These are phyloP conservation scores for Oryctolagus cuniculus DNA, from an alignment of 2,113 vertebrate species.

Conservation along the genomic window mOryCun1.1 NC_091435.1:62699001-62699500, in stretches of 20 bases:
- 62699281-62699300: background rate
- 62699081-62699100: conserved; percentile 9
- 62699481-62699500: too few species aligned
- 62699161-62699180: background rate
- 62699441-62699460: too few species aligned
- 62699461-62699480: too few species aligned
- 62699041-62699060: background rate
- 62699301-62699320: background rate
- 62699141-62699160: conserved; percentile 33
- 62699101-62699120: conserved; percentile 41
- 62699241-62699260: background rate
- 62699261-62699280: background rate
- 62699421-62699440: too few species aligned
- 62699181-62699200: background rate
- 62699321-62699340: background rate
- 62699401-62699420: too few species aligned
- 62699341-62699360: background rate
- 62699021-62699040: conserved; percentile 27
- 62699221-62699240: background rate
- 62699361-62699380: background rate
- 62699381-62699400: background rate
- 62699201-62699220: background rate
- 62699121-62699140: conserved; percentile 27
- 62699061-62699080: background rate
- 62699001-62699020: conserved; percentile 1